Base-by-base conservation (phyloP, 1,140 invertebrate genomes). In the Brachionus manjavacas region DNA sequence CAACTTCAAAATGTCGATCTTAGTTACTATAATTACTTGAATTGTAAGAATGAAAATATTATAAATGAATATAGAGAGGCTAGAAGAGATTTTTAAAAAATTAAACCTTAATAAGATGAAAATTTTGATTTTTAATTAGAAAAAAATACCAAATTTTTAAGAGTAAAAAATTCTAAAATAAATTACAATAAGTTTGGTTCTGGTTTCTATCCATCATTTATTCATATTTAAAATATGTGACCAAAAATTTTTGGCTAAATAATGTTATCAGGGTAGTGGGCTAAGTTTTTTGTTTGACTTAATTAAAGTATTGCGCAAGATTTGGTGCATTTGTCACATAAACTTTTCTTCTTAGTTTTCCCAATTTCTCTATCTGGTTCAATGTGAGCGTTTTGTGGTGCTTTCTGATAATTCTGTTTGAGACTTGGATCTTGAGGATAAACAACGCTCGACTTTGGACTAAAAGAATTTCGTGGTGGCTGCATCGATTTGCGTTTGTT, bases 401-500 rank as follows among this genome's bases (percentile, higher is more conserved):
- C 1, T 72, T 41, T 41, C 16, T 72, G 16, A 43, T 12, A n/a
- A 41, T 28, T 16, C 68, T 16, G 16, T 41, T 16, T 72, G 12
- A 39, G 66, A 28, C 3, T 20, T 20, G 68, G 31, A 11, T 72
- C 4, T 41, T 4, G 4, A 14, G 68, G 68, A 16, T 41, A 41
- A 31, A 68, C 66, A 31, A 31, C 28, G 14, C 25, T 39, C 7
- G 66, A 68, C n/a, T 39, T 31, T 31, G 25, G 66, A 68, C 25
- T 39, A 16, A 31, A 68, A 9, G 66, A 68, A 68, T 16, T 68
- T 14, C 25, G 25, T 31, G 31, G 4, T 11, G 28, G 31, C 66
- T 68, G 66, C 35, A 39, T 41, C 41, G 68, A 72, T 72, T 72
- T 72, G 3, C 68, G 28, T 20, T 72, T 72, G 16, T 72, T 72